phyloP scores from a whole-genome alignment of 2,888 invertebrate species.

The Chymomyza fuscimana region DNA sequence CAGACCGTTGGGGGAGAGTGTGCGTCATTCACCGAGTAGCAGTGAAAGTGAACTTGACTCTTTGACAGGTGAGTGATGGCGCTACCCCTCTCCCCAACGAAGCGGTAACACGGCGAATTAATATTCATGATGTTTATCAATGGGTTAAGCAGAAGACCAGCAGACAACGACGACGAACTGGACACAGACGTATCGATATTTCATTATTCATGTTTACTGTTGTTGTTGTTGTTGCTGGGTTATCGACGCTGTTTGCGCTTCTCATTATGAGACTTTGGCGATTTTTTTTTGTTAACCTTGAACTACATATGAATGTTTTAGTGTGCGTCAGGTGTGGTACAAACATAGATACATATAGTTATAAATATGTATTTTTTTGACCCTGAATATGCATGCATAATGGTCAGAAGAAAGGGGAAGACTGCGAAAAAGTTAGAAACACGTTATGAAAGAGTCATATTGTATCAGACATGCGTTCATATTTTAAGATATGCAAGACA shows the following conservation, averaged over 20 bases:
- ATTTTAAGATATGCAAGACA: too few relatives aligned
- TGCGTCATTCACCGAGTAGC: constrained; percentile 29
- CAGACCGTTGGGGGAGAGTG: constrained; percentile 19
- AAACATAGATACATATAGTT: constrained; percentile 7
- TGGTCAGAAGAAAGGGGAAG: not conserved
- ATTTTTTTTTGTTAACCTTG: constrained; percentile 60
- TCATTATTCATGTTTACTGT: constrained; percentile 6
- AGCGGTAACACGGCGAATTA: constrained; percentile 42
- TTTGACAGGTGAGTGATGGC: constrained; percentile 32
- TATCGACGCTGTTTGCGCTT: constrained; percentile 50
- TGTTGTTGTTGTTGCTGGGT: constrained; percentile 14
- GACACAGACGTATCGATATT: not conserved
- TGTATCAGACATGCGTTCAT: not conserved
- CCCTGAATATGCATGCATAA: constrained; percentile 39
- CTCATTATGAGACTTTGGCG: constrained; percentile 58
- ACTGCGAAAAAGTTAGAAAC: not conserved
- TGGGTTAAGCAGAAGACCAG: constrained; percentile 25
- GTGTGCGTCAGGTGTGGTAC: not conserved
- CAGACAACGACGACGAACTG: constrained; percentile 45
- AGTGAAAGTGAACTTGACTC: constrained; percentile 77
- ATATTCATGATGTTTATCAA: constrained; percentile 65
- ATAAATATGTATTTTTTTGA: constrained; percentile 20
- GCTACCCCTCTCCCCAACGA: not conserved
- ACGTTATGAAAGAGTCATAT: too few relatives aligned
- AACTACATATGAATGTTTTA: constrained; percentile 54